Evolutionary conservation across 2,888 invertebrate species (phyloP), one percentile per base, ranked within the genome.

Genomic region (Cataglyphis altisquamis): DNA sequence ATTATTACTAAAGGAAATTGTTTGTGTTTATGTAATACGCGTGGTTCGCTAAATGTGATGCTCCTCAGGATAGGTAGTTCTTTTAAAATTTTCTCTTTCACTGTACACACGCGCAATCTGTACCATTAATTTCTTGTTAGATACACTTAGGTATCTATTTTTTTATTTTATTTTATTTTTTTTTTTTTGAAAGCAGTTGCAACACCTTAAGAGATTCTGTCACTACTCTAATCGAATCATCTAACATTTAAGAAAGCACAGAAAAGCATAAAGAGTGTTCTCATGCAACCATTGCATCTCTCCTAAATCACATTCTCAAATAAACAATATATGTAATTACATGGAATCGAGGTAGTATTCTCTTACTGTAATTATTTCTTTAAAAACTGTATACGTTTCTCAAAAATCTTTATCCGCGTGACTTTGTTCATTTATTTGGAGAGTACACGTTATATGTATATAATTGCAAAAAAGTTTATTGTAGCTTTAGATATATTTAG

Each of bases 221-320:
- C 52, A 45, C 70, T 78, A 78, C 45, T 70, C 45, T 80, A 80
- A 80, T 80, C 60, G 41, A 67, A 41, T 67, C 66, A 36, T 60
- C 70, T 78, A 78, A 80, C 78, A 70, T 70, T 60, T 70, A 80
- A 68, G 41, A 73, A 86, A 87, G 86, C 86, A 84, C 84, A 86
- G 81, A 82, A 73, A 87, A 87, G 83, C 86, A 77, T 75, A 70
- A 57, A 67, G 74, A 83, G 48, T 70, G 73, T 57, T 72, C 60
- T 84, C 86, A 87, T 87, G 86, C 86, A 87, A 77, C 70, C 63
- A 80, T 75, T 48, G 77, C 66, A 41, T 68, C 52, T 52, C 62
- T 52, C 62, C 78, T 67, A 83, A 77, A 52, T 83, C 45, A 67
- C 83, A 78, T 78, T 80, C 64, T 62, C 60, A 45, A 82, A 64